Percentiles rank a stretch among this genome's conserved stretches.
Evolutionary conservation across 2,113 vertebrate species (phyloP).

Genomic region (Aldabrachelys gigantea): DNA sequence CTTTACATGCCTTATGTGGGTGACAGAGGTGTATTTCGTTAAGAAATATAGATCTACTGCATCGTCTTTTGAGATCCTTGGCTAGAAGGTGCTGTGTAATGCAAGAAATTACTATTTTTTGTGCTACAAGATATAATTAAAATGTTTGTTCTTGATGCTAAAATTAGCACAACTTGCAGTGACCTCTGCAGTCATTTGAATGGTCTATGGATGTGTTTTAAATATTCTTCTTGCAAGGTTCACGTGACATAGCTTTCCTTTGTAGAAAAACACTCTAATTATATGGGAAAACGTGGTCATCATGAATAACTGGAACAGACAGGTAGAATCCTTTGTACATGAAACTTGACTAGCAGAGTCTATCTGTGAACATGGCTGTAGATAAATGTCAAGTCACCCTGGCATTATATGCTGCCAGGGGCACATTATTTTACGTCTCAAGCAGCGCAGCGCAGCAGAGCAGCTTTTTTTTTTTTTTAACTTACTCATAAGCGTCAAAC

Average conservation of each 20-base stretch:
- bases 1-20: neutral
- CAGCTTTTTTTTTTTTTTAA: neutral
- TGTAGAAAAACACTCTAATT: neutral
- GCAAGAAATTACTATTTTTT: neutral
- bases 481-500: neutral
- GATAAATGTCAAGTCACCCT: neutral
- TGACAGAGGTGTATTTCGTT: neutral
- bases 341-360: neutral
- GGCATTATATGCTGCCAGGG: neutral
- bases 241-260: neutral
- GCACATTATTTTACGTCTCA: neutral
- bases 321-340: neutral
- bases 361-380: neutral
- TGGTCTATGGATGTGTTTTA: neutral
- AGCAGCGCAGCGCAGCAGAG: neutral
- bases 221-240: neutral
- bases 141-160: neutral
- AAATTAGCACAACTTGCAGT: neutral
- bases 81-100: neutral
- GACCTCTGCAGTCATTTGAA: neutral
- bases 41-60: neutral
- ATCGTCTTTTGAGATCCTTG: neutral
- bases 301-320: neutral
- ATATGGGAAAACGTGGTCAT: neutral
- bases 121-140: neutral